Evolutionary conservation across 1,140 invertebrate species (phyloP).

Genomic region (Babylonia areolata): DNA sequence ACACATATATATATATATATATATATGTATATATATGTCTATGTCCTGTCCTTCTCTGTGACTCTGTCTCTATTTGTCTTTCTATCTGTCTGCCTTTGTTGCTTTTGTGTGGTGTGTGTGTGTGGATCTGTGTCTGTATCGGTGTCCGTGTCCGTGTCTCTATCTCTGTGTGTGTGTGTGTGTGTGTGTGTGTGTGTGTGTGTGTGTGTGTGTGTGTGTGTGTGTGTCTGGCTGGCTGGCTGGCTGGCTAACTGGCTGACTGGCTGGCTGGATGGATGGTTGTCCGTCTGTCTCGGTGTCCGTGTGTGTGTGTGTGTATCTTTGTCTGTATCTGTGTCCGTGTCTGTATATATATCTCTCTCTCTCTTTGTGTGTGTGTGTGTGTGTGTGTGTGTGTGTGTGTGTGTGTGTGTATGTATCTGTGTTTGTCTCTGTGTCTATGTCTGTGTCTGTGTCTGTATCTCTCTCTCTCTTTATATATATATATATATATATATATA

Average conservation of each 20-base stretch:
- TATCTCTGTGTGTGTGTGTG: too few relatives aligned
- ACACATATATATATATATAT: too few relatives aligned
- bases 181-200: too few relatives aligned
- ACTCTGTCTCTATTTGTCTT: too few relatives aligned
- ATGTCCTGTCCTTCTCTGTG: too few relatives aligned
- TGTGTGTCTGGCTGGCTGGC: not conserved
- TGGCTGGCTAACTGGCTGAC: not conserved
- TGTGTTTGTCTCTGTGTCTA: not conserved
- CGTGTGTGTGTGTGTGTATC: not conserved
- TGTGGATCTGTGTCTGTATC: constrained; percentile 8
- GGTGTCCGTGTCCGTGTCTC: not conserved
- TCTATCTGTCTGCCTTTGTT: too few relatives aligned
- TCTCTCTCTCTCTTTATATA: not conserved
- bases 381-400: not conserved
- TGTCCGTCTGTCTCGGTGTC: not conserved
- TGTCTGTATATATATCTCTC: constrained; percentile 14
- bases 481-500: not conserved
- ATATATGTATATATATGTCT: too few relatives aligned
- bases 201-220: not conserved
- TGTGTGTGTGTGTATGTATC: not conserved
- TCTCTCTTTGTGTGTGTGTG: constrained; percentile 11
- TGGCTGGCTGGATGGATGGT: not conserved
- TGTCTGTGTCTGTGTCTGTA: not conserved
- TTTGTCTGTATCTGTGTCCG: not conserved
- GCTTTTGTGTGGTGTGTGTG: constrained; percentile 16